Percentiles rank a stretch among this genome's conserved stretches.
phyloP scores from a whole-genome alignment of 1,140 invertebrate species.

The Mactra quadrangularis region DNA sequence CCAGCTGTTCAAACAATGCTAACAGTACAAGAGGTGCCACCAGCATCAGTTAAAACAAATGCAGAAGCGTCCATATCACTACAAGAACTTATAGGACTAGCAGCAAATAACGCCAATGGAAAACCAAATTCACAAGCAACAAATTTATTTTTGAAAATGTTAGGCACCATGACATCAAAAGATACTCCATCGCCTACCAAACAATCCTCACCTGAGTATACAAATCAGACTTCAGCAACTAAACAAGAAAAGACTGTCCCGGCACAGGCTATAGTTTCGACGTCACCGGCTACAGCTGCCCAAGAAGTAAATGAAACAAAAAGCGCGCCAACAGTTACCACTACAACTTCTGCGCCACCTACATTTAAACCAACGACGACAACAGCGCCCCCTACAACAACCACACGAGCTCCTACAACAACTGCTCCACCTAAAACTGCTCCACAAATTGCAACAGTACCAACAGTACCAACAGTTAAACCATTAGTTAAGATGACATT shows the following conservation, averaged over 20 bases:
- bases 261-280: neutral
- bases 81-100: conserved; percentile 23
- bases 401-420: neutral
- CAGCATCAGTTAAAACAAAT: no score
- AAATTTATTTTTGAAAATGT: no score
- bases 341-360: neutral
- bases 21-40: neutral
- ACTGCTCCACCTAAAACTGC: neutral
- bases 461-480: neutral
- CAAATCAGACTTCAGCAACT: no score
- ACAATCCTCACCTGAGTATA: no score
- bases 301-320: neutral
- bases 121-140: no score
- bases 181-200: no score
- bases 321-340: neutral
- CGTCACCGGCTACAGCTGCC: neutral
- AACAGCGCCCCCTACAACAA: neutral
- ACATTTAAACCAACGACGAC: neutral
- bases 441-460: neutral
- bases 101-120: neutral
- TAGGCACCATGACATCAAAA: no score
- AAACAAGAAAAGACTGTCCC: no score
- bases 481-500: conserved; percentile 19
- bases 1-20: neutral
- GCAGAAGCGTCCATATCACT: conserved; percentile 17